phyloP scores from a whole-genome alignment of 2,797 vertebrate species.

The Accipiter fasciatus region DNA sequence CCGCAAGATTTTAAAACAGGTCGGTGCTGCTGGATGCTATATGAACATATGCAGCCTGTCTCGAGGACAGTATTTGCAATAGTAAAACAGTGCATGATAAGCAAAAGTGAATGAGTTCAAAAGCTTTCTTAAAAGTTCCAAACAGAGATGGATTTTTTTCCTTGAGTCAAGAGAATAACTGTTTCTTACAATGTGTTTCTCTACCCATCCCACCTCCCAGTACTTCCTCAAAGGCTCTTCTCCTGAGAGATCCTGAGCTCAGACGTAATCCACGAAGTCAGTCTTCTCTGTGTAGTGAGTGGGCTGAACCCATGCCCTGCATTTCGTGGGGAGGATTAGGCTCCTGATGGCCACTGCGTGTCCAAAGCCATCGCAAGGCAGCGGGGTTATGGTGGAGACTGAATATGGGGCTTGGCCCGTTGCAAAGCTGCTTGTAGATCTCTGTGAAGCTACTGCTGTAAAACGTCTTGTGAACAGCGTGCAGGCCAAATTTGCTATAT shows the following conservation, averaged over 20 bases:
- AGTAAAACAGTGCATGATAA: not conserved
- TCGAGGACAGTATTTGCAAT: not conserved
- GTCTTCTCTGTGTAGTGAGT: fast-evolving
- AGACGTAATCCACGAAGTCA: not conserved
- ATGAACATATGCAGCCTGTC: not conserved
- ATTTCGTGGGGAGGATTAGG: not conserved
- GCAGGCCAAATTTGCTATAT: not conserved
- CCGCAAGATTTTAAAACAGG: not conserved
- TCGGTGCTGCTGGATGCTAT: not conserved
- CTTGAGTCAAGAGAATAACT: not conserved
- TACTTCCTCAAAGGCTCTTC: not conserved
- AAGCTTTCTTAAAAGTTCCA: not conserved
- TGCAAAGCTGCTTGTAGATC: not conserved
- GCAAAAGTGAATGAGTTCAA: not conserved
- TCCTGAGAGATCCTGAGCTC: not conserved
- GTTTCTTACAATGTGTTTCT: not conserved
- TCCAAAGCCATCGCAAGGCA: not conserved
- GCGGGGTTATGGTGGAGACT: fast-evolving
- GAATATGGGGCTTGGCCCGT: fast-evolving
- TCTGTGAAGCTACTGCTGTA: not conserved
- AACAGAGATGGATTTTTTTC: not conserved
- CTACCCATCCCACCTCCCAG: not conserved
- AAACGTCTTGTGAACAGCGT: not conserved
- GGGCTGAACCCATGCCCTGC: not conserved
- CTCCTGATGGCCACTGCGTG: fast-evolving